phyloP scores from a whole-genome alignment of 2,888 invertebrate genomes.

The Eucera pruinosa region DNA sequence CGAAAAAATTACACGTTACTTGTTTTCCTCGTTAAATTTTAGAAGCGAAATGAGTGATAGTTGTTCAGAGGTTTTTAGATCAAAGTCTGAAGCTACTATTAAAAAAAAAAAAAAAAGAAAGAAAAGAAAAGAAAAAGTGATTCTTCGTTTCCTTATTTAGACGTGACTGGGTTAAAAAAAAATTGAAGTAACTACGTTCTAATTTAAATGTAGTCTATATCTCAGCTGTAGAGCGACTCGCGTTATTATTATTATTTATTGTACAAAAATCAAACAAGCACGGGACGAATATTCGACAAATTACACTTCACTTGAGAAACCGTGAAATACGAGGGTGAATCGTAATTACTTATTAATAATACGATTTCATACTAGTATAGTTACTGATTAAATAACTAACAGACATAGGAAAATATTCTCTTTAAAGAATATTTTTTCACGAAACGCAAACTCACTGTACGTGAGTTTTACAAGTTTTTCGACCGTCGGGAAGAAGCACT shows the following conservation, averaged over 20 bases:
- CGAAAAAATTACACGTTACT: conserved; percentile 18
- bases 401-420: background rate
- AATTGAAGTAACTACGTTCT: conserved; percentile 1
- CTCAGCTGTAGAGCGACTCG: background rate
- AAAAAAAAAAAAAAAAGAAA: too few species aligned
- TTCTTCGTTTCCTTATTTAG: background rate
- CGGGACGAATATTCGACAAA: background rate
- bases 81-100: background rate
- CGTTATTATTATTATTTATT: conserved; percentile 31
- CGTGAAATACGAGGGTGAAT: background rate
- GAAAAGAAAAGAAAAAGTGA: too few species aligned
- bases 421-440: conserved; percentile 8
- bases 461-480: background rate
- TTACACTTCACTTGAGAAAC: conserved; percentile 1
- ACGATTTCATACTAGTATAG: background rate
- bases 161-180: background rate
- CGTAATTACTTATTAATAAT: conserved; percentile 44
- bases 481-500: background rate
- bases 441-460: conserved; percentile 2
- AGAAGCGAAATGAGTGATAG: background rate
- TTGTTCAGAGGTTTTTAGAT: background rate
- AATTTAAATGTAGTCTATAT: background rate
- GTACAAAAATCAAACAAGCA: conserved; percentile 17
- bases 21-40: conserved; percentile 27
- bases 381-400: conserved; percentile 7